These are phyloP conservation scores for Athripsodes cinereus DNA, from an alignment of 2,888 invertebrate genomes.

Conservation along the genomic window DNA sequence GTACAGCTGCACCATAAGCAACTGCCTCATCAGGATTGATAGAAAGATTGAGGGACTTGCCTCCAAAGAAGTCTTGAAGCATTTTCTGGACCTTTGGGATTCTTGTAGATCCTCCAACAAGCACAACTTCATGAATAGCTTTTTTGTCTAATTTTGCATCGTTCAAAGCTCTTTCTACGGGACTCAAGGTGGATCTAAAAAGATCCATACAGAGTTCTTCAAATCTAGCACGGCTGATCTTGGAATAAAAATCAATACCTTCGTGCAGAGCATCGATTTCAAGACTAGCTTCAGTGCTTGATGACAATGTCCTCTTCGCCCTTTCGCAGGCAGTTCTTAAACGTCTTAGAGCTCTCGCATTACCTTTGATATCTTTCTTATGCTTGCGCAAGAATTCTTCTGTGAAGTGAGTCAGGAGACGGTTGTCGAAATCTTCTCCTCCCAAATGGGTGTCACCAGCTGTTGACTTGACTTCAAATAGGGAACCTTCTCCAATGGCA, in stretches of 20 bases:
- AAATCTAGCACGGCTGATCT: constrained; percentile 75
- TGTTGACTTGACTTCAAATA: constrained; percentile 76
- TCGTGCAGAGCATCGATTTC: constrained; percentile 88
- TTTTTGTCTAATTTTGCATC: constrained; percentile 82
- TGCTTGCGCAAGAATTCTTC: constrained; percentile 73
- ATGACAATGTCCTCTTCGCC: constrained; percentile 70
- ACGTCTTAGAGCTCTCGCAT: constrained; percentile 73
- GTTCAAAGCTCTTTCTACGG: constrained; percentile 77
- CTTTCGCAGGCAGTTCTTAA: constrained; percentile 81
- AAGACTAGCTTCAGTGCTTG: constrained; percentile 70
- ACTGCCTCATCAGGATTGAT: constrained; percentile 93
- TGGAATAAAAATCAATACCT: constrained; percentile 87
- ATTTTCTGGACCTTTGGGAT: constrained; percentile 90
- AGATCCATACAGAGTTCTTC: constrained; percentile 88
- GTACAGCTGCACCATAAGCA: constrained; percentile 91
- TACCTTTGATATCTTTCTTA: constrained; percentile 61
- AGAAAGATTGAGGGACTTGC: constrained; percentile 80
- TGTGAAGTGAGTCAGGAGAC: constrained; percentile 71
- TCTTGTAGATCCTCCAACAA: constrained; percentile 86
- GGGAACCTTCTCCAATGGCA: constrained; percentile 78
- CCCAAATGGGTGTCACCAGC: constrained; percentile 78
- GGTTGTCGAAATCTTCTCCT: constrained; percentile 74
- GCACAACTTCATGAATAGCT: constrained; percentile 72
- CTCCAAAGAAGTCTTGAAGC: constrained; percentile 73
- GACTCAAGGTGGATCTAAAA: constrained; percentile 63